phyloP scores from a whole-genome alignment of 2,113 vertebrate species.

The Solea solea region DNA sequence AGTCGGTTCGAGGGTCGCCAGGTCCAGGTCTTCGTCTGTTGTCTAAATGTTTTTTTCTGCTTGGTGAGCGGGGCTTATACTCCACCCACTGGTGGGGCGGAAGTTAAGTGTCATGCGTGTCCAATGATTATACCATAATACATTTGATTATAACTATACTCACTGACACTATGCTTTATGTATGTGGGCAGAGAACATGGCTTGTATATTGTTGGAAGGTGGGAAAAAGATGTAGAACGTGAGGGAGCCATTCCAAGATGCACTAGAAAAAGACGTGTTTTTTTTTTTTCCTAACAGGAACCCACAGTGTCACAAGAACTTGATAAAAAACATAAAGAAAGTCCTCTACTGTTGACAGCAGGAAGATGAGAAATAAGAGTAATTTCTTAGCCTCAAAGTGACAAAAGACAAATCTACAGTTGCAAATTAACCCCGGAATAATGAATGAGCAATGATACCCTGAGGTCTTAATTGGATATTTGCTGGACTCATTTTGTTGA shows the following conservation, averaged over 20 bases:
- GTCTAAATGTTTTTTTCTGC: no score
- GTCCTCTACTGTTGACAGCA: conserved; percentile 21
- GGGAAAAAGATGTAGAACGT: not conserved
- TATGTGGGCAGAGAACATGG: not conserved
- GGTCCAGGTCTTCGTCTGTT: no score
- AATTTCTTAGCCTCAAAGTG: conserved; percentile 75
- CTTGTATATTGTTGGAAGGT: not conserved
- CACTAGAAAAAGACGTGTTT: not conserved
- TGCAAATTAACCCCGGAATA: conserved; percentile 79
- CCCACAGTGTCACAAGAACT: conserved; percentile 21
- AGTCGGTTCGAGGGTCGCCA: no score
- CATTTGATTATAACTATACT: no score
- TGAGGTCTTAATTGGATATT: conserved; percentile 73
- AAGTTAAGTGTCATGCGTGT: no score
- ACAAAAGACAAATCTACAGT: conserved; percentile 82
- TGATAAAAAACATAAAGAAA: conserved; percentile 17
- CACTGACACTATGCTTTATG: not conserved
- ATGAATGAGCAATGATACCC: conserved; percentile 76
- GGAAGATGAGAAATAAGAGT: conserved; percentile 54
- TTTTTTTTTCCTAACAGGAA: not conserved
- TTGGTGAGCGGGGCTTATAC: no score
- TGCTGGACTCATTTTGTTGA: conserved; percentile 76
- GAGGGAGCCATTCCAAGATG: not conserved
- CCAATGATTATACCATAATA: no score
- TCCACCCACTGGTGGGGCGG: no score